Conservation (phyloP, 1,140 invertebrate species). For the Nasonia giraulti region DNA sequence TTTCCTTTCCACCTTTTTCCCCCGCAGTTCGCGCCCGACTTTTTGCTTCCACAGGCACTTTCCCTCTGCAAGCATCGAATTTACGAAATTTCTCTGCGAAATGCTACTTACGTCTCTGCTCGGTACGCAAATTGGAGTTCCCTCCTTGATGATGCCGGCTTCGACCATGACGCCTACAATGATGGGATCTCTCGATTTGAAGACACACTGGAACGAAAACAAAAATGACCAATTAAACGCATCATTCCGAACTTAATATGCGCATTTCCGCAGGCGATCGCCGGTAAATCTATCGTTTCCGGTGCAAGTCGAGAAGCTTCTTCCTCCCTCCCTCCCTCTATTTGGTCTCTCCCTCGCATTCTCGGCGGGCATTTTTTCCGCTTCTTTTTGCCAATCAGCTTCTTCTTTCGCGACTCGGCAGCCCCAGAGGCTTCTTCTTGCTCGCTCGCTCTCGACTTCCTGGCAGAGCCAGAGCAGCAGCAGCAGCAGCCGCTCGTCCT, state of each 20-base stretch:
- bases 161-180: slow-evolving; percentile 97
- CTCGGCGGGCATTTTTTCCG: slow-evolving; percentile 20
- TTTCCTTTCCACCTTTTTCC: neutral
- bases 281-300: slow-evolving; percentile 62
- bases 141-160: slow-evolving; percentile 95
- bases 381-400: slow-evolving; percentile 48
- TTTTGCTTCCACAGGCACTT: neutral
- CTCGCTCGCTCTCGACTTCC: slow-evolving; percentile 52
- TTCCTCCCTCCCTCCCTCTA: neutral
- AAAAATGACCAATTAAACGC: neutral
- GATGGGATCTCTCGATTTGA: slow-evolving; percentile 98
- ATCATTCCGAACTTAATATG: slow-evolving; percentile 20
- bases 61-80: neutral
- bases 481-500: neutral
- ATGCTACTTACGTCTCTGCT: slow-evolving; percentile 87
- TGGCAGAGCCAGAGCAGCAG: slow-evolving; percentile 47
- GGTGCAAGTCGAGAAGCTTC: slow-evolving; percentile 20
- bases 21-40: neutral
- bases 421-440: neutral
- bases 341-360: slow-evolving; percentile 12
- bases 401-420: slow-evolving; percentile 32
- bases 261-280: slow-evolving; percentile 49
- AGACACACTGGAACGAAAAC: slow-evolving; percentile 86
- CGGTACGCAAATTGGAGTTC: slow-evolving; percentile 97
- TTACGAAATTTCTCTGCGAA: neutral